A percentile compares a stretch with the other conserved stretches of the same genome.
These are phyloP conservation scores for Cartodere bifasciata DNA, from an alignment of 2,888 invertebrate species.

Conservation along the genomic window DNA sequence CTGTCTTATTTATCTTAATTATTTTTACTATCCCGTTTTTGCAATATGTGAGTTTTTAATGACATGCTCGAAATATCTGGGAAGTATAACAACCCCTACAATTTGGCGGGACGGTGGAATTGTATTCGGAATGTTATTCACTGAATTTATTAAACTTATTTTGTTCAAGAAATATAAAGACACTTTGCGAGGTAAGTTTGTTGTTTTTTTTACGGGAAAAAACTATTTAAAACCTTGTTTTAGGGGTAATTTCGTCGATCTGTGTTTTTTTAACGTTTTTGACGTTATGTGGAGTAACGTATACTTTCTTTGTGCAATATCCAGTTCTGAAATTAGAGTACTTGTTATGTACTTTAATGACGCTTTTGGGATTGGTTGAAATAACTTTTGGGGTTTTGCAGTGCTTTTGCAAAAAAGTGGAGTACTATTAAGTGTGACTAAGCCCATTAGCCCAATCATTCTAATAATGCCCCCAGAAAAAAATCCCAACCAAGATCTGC, in stretches of 20 bases:
- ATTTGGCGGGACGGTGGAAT: slow-evolving; percentile 23
- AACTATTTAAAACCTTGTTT: slow-evolving; percentile 11
- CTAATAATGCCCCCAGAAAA: no score
- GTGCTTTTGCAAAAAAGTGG: slow-evolving; percentile 20
- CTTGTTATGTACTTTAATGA: slow-evolving; percentile 21
- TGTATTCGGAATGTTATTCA: slow-evolving; percentile 18
- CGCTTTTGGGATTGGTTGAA: slow-evolving; percentile 21
- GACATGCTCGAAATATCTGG: slow-evolving; percentile 22
- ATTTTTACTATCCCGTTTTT: slow-evolving; percentile 24
- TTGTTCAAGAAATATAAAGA: slow-evolving; percentile 23
- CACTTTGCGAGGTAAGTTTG: slow-evolving; percentile 20
- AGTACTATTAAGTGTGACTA: no score
- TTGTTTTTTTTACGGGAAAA: not conserved
- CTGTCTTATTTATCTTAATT: slow-evolving; percentile 25
- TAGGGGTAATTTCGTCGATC: slow-evolving; percentile 21
- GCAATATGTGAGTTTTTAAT: slow-evolving; percentile 23
- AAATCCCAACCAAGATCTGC: no score
- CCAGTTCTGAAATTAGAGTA: slow-evolving; percentile 24
- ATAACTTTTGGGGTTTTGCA: slow-evolving; percentile 22
- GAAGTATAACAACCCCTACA: slow-evolving; percentile 21
- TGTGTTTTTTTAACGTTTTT: slow-evolving; percentile 21
- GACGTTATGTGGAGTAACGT: slow-evolving; percentile 20
- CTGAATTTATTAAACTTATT: slow-evolving; percentile 23
- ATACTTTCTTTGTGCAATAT: slow-evolving; percentile 21
- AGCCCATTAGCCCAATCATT: no score